A percentile compares a stretch with the other conserved stretches of the same genome.
Conservation (phyloP, 23 tunicate genomes). For the Styela plicata region DNA sequence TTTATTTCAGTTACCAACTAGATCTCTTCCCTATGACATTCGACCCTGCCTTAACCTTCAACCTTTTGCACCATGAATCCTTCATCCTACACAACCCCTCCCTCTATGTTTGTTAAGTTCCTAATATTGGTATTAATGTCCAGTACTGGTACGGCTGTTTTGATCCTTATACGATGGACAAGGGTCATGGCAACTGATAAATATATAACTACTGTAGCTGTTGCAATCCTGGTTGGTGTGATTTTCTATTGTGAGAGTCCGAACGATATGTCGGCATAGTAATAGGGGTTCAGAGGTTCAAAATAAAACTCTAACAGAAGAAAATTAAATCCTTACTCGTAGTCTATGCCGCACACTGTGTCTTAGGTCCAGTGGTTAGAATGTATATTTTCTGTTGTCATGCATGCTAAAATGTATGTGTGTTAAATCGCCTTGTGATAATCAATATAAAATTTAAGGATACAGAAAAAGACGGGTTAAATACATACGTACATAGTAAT, state of each 20-base stretch:
- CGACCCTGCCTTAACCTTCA: neutral
- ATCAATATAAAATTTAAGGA: no score
- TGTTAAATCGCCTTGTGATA: no score
- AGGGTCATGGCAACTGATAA: constrained; percentile 30
- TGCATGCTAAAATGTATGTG: no score
- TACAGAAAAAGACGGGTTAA: no score
- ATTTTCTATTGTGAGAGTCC: neutral
- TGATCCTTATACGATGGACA: constrained; percentile 37
- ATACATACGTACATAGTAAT: no score
- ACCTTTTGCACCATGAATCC: neutral
- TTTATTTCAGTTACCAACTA: no score
- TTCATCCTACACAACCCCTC: neutral
- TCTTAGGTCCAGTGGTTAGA: no score
- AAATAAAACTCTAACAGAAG: no score
- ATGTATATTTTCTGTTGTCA: no score
- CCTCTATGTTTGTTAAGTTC: constrained; percentile 9
- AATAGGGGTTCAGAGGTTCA: neutral
- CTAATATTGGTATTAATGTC: constrained; percentile 34
- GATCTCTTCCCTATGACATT: no score
- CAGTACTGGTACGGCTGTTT: constrained; percentile 17
- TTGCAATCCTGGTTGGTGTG: constrained; percentile 44
- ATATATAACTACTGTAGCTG: constrained; percentile 54
- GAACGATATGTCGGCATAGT: neutral
- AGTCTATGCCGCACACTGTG: no score
- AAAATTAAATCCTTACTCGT: no score